Evolutionary conservation across 2,888 invertebrate genomes (phyloP).

Genomic region (Hypsopygia costalis): DNA sequence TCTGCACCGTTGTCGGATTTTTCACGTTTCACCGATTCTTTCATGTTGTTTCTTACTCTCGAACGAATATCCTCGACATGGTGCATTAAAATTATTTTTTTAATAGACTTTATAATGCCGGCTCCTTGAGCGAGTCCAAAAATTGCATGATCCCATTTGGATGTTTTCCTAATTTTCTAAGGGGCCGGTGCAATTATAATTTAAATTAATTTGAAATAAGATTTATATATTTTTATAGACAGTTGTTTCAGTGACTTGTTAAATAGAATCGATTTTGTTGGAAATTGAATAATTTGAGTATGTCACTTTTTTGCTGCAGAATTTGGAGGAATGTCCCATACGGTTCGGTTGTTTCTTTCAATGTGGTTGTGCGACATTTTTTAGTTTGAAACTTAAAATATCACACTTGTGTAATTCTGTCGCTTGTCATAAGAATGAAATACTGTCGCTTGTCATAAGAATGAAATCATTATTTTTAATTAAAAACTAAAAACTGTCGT

Average conservation of each 20-base stretch:
- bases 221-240: conserved; percentile 78
- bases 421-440: too few species aligned
- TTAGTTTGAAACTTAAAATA: conserved; percentile 3
- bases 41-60: conserved; percentile 16
- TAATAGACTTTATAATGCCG: conserved; percentile 41
- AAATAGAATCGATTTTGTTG: conserved; percentile 71
- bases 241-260: conserved; percentile 71
- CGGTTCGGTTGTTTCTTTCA: conserved; percentile 25
- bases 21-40: conserved; percentile 33
- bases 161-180: conserved; percentile 1
- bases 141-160: background rate
- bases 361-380: conserved; percentile 2
- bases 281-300: conserved; percentile 34
- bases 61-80: conserved; percentile 20
- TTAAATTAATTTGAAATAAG: conserved; percentile 65
- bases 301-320: conserved; percentile 29
- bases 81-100: conserved; percentile 66
- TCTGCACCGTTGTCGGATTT: conserved; percentile 60
- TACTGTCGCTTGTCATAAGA: too few species aligned
- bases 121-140: conserved; percentile 16
- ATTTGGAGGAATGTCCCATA: conserved; percentile 26
- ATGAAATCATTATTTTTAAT: too few species aligned
- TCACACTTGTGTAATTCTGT: too few species aligned
- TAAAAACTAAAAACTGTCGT: background rate
- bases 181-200: conserved; percentile 48